These are phyloP conservation scores for Paguma larvata DNA, from an alignment of 2,797 vertebrate species.

Conservation along the genomic window DNA sequence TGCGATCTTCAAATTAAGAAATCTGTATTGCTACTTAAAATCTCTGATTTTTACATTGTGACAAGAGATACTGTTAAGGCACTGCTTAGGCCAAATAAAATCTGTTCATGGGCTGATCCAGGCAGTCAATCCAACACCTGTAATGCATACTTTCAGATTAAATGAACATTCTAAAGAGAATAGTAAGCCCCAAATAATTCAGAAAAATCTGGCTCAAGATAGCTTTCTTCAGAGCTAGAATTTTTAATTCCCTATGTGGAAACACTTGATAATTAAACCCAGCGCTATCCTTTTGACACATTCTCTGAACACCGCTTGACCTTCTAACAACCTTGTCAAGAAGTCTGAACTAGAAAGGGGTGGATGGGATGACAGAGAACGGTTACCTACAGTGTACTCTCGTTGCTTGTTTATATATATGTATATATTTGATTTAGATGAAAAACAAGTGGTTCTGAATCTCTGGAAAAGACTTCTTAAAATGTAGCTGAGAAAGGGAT, in stretches of 20 bases:
- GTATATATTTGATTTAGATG: background rate
- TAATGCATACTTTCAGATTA: background rate
- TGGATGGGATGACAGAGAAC: background rate
- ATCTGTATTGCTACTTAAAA: background rate
- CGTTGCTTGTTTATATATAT: background rate
- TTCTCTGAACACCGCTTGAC: background rate
- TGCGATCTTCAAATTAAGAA: background rate
- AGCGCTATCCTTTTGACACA: background rate
- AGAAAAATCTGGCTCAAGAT: conserved; percentile 3
- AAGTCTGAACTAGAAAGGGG: background rate
- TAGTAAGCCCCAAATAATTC: conserved; percentile 12
- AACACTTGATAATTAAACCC: conserved; percentile 15
- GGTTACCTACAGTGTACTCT: background rate
- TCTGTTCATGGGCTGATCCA: background rate
- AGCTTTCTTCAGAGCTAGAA: background rate
- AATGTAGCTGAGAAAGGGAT: background rate
- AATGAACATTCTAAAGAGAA: conserved; percentile 2
- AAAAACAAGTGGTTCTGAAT: background rate
- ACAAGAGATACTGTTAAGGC: background rate
- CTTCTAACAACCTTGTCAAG: background rate
- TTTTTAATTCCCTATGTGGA: background rate
- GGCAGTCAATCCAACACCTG: background rate
- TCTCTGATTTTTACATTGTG: background rate
- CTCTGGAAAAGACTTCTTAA: background rate
- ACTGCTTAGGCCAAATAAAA: background rate